Base-by-base conservation (phyloP, 2,888 invertebrate genomes). In the Fissipunctia ypsillon region DNA sequence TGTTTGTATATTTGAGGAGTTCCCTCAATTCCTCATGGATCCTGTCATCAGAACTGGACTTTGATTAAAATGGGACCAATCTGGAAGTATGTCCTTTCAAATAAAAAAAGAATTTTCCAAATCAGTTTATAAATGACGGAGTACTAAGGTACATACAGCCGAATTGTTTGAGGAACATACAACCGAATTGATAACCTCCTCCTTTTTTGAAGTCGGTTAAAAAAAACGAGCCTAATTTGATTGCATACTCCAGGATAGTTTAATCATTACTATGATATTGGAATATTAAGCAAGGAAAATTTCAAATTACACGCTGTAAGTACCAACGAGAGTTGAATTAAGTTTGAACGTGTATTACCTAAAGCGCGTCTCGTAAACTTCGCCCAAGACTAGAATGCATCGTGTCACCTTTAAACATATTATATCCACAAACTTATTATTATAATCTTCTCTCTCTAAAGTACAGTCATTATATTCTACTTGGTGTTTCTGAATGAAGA, bases 251-350 rank as follows among this genome's bases (percentile, higher is more conserved):
- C 25, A n/a, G 4, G 12, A 38, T 10, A 25, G n/a, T 69, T 69
- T 41, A 45, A 68, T 61, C 61, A 19, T 31, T 19, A 45, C 31
- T 35, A 31, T 41, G 41, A 41, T 5, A 69, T 3, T 69, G 41
- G 69, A 69, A 69, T 52, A 69, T 69, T 69, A 31, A 69, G 41
- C 3, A n/a, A 52, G 50, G 28, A 52, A 69, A 43, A 67, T 59
- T 74, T 74, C n/a, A 74, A 75, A 74, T 66, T 22, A 75, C 22
- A 35, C 45, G 54, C n/a, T 73, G 28, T 48, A 25, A 50, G 25
- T 67, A 66, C 28, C 75, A 57, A 50, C 56, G 41, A 59, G 28
- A 50, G 56, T 43, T 43, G 28, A 56, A 65, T 41, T 50, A 31
- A 28, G 43, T 73, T 61, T 25, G 25, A 41, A 63, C 56, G 52